These are phyloP conservation scores for Saccopteryx bilineata DNA, from an alignment of 2,113 vertebrate genomes.

Conservation along the genomic window DNA sequence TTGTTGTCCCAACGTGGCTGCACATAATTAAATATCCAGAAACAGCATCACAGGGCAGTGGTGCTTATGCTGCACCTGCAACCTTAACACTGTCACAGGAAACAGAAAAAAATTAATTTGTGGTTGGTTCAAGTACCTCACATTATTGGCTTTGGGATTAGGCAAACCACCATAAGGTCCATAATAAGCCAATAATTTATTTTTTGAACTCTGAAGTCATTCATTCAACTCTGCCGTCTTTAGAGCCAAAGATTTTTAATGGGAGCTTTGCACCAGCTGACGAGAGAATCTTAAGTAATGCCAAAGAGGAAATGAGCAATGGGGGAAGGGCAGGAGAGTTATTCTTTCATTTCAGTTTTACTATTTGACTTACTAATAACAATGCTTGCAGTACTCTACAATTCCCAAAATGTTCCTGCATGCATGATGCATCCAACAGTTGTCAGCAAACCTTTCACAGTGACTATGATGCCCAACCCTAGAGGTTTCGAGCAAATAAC, in stretches of 20 bases:
- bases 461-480: not conserved
- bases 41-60: not conserved
- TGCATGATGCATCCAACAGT: not conserved
- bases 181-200: not conserved
- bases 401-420: not conserved
- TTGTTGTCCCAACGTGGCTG: not conserved
- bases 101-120: not conserved
- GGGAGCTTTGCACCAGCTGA: not conserved
- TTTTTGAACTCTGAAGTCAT: constrained; percentile 54
- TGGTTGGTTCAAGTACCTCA: not conserved
- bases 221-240: constrained; percentile 13
- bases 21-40: not conserved
- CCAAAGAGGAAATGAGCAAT: constrained; percentile 50
- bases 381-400: not conserved
- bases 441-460: not conserved
- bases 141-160: not conserved
- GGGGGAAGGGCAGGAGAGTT: not conserved
- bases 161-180: not conserved
- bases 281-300: constrained; percentile 24
- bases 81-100: not conserved
- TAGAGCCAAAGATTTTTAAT: not conserved
- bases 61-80: not conserved
- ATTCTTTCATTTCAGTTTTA: constrained; percentile 53
- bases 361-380: constrained; percentile 23
- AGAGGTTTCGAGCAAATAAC: not conserved